Evolutionary conservation across 1,140 invertebrate genomes (phyloP).

Genomic region (Mylabris phalerata): DNA sequence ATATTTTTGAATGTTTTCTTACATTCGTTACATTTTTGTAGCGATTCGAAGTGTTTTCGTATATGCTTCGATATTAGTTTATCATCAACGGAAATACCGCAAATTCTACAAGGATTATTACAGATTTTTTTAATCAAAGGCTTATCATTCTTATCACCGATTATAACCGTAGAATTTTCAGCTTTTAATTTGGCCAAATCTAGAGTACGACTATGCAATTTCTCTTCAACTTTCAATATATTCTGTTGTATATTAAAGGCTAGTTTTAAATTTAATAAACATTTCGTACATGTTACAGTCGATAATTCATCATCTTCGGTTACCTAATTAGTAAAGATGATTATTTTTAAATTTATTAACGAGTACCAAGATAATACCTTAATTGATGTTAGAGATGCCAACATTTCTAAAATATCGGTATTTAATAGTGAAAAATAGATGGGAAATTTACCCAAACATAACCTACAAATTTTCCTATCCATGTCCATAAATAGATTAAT

Average conservation of each 20-base stretch:
- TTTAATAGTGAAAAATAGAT: slow-evolving; percentile 6
- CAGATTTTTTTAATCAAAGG: not conserved
- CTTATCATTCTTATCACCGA: too few relatives aligned
- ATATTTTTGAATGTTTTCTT: slow-evolving; percentile 5
- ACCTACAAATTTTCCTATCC: slow-evolving; percentile 9
- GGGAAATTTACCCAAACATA: slow-evolving; percentile 1
- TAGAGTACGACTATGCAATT: not conserved
- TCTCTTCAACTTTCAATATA: slow-evolving; percentile 1
- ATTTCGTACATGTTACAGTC: slow-evolving; percentile 6
- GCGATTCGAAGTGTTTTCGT: not conserved
- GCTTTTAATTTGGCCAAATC: too few relatives aligned
- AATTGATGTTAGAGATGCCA: slow-evolving; percentile 5
- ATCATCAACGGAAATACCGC: not conserved
- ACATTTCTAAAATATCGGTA: slow-evolving; percentile 1
- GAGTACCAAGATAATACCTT: not conserved
- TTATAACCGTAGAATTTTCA: too few relatives aligned
- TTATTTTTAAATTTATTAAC: not conserved
- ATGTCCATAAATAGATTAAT: not conserved
- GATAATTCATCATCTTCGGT: slow-evolving; percentile 1
- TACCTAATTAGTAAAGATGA: not conserved
- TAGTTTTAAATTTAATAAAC: slow-evolving; percentile 7
- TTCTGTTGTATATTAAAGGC: slow-evolving; percentile 10
- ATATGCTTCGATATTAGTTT: not conserved
- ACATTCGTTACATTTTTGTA: slow-evolving; percentile 4
- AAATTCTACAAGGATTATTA: slow-evolving; percentile 1